Conservation (phyloP, 2,888 invertebrate species). For the Chrysomela aeneicollis region DNA sequence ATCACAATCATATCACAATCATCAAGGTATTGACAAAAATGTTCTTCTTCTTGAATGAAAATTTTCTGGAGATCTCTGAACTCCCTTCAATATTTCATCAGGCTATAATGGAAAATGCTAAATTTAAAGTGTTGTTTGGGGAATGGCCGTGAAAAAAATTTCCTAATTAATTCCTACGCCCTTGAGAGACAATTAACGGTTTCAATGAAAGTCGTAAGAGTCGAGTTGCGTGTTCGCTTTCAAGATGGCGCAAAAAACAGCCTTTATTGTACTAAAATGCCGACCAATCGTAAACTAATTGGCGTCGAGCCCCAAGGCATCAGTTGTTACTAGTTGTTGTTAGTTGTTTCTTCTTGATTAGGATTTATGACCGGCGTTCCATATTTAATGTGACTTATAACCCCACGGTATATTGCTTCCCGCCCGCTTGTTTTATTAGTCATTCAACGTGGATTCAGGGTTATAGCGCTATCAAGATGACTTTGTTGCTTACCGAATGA, state of each 20-base stretch:
- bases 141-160: background rate
- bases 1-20: too few relatives aligned
- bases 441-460: background rate
- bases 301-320: conserved; percentile 30
- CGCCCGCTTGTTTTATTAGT: background rate
- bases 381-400: conserved; percentile 47
- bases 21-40: too few relatives aligned
- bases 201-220: background rate
- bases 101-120: background rate
- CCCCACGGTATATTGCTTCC: background rate
- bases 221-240: conserved; percentile 20
- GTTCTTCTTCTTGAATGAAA: too few relatives aligned
- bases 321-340: conserved; percentile 19
- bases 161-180: conserved; percentile 9
- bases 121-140: background rate
- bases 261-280: conserved; percentile 37
- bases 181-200: conserved; percentile 9
- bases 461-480: background rate
- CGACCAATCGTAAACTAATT: conserved; percentile 45
- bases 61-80: too few relatives aligned
- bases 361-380: conserved; percentile 33
- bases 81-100: background rate
- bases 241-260: conserved; percentile 35
- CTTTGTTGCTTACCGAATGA: background rate
- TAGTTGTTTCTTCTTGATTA: conserved; percentile 34